phyloP scores from a whole-genome alignment of 2,888 invertebrate species.

The Tanaodytes sp. region DNA sequence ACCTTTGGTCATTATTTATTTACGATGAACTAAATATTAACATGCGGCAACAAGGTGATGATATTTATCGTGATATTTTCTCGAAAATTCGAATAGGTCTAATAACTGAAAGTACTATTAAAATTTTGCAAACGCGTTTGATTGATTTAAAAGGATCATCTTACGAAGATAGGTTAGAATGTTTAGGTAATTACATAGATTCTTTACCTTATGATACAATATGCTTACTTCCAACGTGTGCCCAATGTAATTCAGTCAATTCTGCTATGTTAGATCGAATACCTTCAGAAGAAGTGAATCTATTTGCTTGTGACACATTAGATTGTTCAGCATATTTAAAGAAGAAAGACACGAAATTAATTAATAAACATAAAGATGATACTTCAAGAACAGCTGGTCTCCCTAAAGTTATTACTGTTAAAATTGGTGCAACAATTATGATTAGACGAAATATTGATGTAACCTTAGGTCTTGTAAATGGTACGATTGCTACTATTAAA shows the following conservation, averaged over 20 bases:
- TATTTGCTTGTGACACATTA: background rate
- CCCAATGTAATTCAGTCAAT: background rate
- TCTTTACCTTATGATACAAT: background rate
- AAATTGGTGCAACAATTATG: background rate
- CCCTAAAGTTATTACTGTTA: background rate
- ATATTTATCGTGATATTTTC: slow-evolving; percentile 55
- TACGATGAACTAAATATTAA: slow-evolving; percentile 63
- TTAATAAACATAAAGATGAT: background rate
- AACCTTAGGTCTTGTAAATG: no score
- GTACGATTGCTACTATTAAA: background rate
- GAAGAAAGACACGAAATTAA: background rate
- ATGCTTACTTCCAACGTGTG: slow-evolving; percentile 1
- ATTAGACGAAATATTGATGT: background rate
- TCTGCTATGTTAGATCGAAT: background rate
- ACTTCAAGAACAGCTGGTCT: background rate
- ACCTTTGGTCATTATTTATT: slow-evolving; percentile 59
- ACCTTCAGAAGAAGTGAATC: background rate
- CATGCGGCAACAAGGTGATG: slow-evolving; percentile 58
- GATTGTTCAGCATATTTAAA: background rate
- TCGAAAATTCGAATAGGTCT: slow-evolving; percentile 45
- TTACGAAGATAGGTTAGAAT: background rate
- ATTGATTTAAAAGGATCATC: background rate
- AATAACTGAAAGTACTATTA: slow-evolving; percentile 14
- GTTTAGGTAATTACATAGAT: background rate
- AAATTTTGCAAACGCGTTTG: slow-evolving; percentile 19